These are phyloP conservation scores for Crotophaga sulcirostris DNA, from an alignment of 2,113 vertebrate species.

Conservation along the genomic window DNA sequence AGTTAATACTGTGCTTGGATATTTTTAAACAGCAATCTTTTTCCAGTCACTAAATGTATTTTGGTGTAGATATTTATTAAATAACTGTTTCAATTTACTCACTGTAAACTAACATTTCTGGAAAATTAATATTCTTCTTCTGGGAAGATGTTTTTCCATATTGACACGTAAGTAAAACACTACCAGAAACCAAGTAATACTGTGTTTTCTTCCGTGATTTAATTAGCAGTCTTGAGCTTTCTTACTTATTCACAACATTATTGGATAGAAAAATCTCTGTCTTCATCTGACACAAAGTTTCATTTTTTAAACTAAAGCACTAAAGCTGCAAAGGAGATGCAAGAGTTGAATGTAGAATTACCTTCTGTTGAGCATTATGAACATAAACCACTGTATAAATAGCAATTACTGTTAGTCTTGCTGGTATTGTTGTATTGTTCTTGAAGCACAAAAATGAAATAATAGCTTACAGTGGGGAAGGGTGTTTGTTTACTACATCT, in stretches of 20 bases:
- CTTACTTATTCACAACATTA: not conserved
- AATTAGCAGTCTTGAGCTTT: not conserved
- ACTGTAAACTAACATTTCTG: not conserved
- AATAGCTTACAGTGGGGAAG: not conserved
- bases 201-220: not conserved
- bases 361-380: not conserved
- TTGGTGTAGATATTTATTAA: not conserved
- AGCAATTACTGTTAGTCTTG: not conserved
- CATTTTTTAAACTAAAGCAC: not conserved
- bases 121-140: not conserved
- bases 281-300: not conserved
- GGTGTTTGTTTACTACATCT: not conserved
- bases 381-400: not conserved
- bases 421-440: not conserved
- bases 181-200: not conserved
- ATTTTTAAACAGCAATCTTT: not conserved
- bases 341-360: not conserved
- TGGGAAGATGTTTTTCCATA: not conserved
- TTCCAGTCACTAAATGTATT: not conserved
- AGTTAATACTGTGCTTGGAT: not conserved
- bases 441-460: not conserved
- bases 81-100: not conserved
- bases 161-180: not conserved
- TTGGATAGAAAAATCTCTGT: not conserved
- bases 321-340: not conserved